Base-by-base conservation (phyloP, 2,888 invertebrate species). In the Agonopterix arenella region DNA sequence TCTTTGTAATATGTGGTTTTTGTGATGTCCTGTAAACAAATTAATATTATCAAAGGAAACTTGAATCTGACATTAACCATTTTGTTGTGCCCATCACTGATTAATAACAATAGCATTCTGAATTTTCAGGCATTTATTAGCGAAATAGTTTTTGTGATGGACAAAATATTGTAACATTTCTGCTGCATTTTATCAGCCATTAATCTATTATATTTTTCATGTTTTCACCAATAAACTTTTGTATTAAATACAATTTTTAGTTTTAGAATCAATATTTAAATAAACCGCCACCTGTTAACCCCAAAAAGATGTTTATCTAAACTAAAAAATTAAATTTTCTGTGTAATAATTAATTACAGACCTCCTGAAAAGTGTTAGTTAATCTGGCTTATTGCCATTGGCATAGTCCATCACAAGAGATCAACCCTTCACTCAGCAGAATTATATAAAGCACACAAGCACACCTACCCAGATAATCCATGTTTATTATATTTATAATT, bases 141-240 rank as follows among this genome's bases (percentile, higher is more conserved):
- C 74, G 59, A 82, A 79, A 80, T 85, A 88, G 82, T 81, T 80
- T 73, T 82, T 86, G 82, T 86, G 85, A 88, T 85, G 85, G 84
- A 84, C 82, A 84, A 73, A 61, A 81, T 85, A 86, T 89, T 89
- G 89, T 89, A 86, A 88, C 80, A 84, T 85, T 88, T 86, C 85
- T 80, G 88, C 89, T 89, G 88, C 89, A 86, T 89, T 88, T 88
- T 88, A 86, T 85, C 89, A 89, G 88, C 88, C 89, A 88, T 86
- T 88, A 85, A 84, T 86, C 88, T 85, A 88, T 88, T 88, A 89
- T 89, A 89, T 89, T 89, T 89, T 89, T 86, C 89, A 89, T 89
- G 89, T 89, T 89, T 89, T 89, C 89, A 89, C 89, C 89, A 89
- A 89, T 89, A 89, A 88, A 89, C 84, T 85, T 89, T 89, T 89